Evolutionary conservation across 2,888 invertebrate genomes (phyloP).

Genomic region (Odontocolon sp.): DNA sequence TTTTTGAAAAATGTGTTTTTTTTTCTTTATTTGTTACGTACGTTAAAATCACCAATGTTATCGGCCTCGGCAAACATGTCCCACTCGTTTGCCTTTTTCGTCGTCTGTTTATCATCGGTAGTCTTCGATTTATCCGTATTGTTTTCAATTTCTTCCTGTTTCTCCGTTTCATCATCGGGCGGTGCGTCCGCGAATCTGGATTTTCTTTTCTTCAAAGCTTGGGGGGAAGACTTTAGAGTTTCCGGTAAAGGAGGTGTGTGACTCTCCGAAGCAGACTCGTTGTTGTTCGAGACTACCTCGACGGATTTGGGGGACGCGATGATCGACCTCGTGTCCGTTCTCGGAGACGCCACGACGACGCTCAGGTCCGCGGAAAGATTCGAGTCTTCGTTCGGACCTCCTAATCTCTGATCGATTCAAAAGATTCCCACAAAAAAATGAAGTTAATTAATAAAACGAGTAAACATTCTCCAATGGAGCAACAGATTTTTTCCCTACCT

Average conservation of each 20-base stretch:
- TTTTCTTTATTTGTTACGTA: no score
- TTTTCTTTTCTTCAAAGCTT: conserved; percentile 70
- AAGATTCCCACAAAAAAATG: neutral
- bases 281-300: conserved; percentile 74
- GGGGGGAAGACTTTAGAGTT: conserved; percentile 72
- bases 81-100: conserved; percentile 86
- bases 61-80: conserved; percentile 97
- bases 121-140: conserved; percentile 72
- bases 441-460: neutral
- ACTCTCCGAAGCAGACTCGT: conserved; percentile 76
- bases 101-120: conserved; percentile 75
- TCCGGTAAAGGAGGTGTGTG: conserved; percentile 78
- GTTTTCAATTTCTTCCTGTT: conserved; percentile 61
- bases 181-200: conserved; percentile 70
- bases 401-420: conserved; percentile 81
- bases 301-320: conserved; percentile 71
- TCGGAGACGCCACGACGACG: conserved; percentile 58
- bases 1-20: no score
- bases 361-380: conserved; percentile 76
- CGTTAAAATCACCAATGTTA: conserved; percentile 89
- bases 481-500: conserved; percentile 83
- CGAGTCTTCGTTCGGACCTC: conserved; percentile 84
- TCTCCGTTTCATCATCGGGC: conserved; percentile 60
- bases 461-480: no score
- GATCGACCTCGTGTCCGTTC: conserved; percentile 63